Conservation (phyloP, 2,113 vertebrate species). For the Gobiocypris rarus region DNA sequence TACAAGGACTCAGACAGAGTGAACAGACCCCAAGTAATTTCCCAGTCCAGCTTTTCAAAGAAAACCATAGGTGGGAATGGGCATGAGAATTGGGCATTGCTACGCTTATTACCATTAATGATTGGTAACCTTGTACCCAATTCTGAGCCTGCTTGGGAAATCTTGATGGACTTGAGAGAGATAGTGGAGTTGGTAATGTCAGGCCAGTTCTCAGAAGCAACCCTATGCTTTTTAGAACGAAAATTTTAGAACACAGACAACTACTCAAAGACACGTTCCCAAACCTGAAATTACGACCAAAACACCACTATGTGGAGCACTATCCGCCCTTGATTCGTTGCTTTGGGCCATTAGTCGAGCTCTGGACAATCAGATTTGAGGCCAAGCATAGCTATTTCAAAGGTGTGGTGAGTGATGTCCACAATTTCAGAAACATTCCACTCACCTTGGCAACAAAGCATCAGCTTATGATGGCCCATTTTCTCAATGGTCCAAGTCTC, state of each 20-base stretch:
- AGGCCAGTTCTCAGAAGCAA: neutral
- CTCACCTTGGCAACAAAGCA: neutral
- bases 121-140: neutral
- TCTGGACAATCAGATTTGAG: conserved; percentile 10
- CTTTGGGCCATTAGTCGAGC: neutral
- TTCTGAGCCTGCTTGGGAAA: neutral
- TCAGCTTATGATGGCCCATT: conserved; percentile 18
- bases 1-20: conserved; percentile 4
- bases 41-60: conserved; percentile 4
- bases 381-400: conserved; percentile 8
- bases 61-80: neutral
- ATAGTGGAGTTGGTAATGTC: neutral
- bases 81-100: neutral
- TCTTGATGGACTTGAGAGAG: neutral
- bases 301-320: neutral
- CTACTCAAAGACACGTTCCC: neutral
- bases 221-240: neutral
- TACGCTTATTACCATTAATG: conserved; percentile 6
- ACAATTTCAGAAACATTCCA: neutral
- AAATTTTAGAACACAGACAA: neutral
- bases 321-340: neutral
- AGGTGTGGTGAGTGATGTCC: neutral
- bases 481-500: conserved; percentile 5
- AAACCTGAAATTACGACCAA: neutral
- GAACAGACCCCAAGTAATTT: conserved; percentile 8